phyloP scores from a whole-genome alignment of 2,113 vertebrate genomes.

The Struthio camelus region DNA sequence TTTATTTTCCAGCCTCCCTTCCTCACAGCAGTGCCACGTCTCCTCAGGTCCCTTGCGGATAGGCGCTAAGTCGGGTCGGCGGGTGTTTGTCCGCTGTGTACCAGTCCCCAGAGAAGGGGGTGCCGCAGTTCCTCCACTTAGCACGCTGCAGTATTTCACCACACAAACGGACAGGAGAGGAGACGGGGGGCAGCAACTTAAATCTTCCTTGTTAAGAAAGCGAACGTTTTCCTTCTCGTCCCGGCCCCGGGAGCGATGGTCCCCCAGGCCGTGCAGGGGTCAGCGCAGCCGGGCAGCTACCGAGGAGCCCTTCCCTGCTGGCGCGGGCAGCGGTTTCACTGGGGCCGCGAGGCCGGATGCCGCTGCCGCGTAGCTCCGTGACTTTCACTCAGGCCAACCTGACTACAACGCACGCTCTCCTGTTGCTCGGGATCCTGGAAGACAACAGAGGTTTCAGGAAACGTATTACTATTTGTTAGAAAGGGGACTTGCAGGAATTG shows the following conservation, averaged over 20 bases:
- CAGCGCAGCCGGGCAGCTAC: no score
- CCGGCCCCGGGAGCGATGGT: not conserved
- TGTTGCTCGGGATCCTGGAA: not conserved
- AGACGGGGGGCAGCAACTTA: not conserved
- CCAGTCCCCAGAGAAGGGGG: not conserved
- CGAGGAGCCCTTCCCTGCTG: no score
- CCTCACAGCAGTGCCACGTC: not conserved
- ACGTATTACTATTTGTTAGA: slow-evolving; percentile 23
- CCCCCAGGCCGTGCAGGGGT: not conserved
- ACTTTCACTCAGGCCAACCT: not conserved
- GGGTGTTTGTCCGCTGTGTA: not conserved
- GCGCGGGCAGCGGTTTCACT: no score
- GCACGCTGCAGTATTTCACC: not conserved
- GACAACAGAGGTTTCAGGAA: not conserved
- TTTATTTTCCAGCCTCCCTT: slow-evolving; percentile 21
- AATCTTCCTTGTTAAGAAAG: not conserved
- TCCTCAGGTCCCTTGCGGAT: not conserved
- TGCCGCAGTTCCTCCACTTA: not conserved
- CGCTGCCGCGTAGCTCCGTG: not conserved
- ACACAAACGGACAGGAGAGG: not conserved
- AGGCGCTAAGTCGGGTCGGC: not conserved
- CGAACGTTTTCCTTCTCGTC: not conserved
- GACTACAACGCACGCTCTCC: rapidly evolving
- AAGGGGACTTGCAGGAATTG: not conserved
- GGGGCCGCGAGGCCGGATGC: not conserved